Conservation (phyloP, 2,888 invertebrate genomes). For the Alentia gelatinosa region DNA sequence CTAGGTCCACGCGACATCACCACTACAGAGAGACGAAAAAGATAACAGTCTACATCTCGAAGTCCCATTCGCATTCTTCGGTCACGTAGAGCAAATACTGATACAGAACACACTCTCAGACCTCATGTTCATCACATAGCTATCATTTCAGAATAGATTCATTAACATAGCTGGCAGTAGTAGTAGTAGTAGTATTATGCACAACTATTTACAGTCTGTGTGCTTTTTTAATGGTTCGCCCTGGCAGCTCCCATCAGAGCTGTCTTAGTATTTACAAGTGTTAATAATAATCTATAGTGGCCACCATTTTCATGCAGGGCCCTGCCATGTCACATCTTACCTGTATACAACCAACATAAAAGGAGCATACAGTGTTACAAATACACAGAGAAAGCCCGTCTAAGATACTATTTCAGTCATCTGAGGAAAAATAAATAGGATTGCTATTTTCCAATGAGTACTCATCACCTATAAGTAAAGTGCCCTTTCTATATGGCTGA, state of each 20-base stretch:
- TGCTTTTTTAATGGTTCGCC: not conserved
- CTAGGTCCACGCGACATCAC: too few relatives aligned
- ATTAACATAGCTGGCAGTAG: conserved; percentile 2
- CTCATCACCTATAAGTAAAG: too few relatives aligned
- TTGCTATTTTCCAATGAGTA: too few relatives aligned
- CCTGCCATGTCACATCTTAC: not conserved
- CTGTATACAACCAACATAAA: not conserved
- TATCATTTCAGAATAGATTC: not conserved
- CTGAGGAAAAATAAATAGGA: too few relatives aligned
- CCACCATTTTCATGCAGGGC: not conserved
- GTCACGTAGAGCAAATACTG: conserved; percentile 3
- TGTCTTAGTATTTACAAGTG: not conserved
- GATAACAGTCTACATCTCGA: not conserved
- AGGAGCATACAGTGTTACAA: not conserved
- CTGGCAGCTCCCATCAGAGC: too few relatives aligned
- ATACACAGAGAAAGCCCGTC: not conserved
- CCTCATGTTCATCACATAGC: not conserved
- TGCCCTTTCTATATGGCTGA: too few relatives aligned
- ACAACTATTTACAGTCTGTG: not conserved
- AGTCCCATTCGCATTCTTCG: not conserved
- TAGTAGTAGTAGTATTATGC: too few relatives aligned
- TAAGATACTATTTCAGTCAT: too few relatives aligned
- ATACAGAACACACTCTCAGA: not conserved
- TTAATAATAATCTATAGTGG: not conserved
- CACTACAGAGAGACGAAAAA: too few relatives aligned